Evolutionary conservation across 2,888 invertebrate genomes (phyloP), one percentile per base, ranked within the genome.

Genomic region (Euphydryas editha): DNA sequence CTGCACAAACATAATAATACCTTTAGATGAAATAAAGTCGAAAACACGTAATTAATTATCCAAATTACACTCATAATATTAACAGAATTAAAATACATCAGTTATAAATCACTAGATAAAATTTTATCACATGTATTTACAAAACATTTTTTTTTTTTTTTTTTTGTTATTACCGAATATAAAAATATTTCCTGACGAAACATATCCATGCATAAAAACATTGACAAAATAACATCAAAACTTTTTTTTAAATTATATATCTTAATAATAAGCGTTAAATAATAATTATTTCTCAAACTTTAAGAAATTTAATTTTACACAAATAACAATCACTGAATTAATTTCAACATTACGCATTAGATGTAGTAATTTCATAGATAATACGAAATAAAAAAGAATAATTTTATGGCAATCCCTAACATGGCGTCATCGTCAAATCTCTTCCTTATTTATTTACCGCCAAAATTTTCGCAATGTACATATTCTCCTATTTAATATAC

Each of bases 101-200:
- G n/a, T 44, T 44, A 44, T 11, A 17, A 36, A 17, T 54, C n/a
- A 54, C 54, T 54, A 54, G 17, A 36, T 18, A 17, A 30, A 36
- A 36, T 17, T 54, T 54, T 54, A 54, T 54, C 54, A 54, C 54
- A 54, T 54, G 21, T 36, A 54, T 54, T 54, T 36, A 54, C 36
- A 54, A 36, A 17, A 36, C 6, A n/a, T 36, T 36, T 17, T n/a
- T n/a, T n/a, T n/a, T n/a, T n/a, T n/a, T n/a, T n/a, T n/a, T n/a
- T n/a, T n/a, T n/a, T n/a, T 36, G 11, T 51, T 13, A 58, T 58
- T 42, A 42, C 24, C 58, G 44, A 58, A 44, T 58, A 44, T 57
- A 39, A 37, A 37, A 57, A 39, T 39, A 37, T 39, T 18, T n/a
- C 18, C 20, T 10, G 39, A 17, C 13, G 36, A 17, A 36, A 36